Base-by-base conservation (phyloP, 1,140 invertebrate genomes). In the Teleogryllus occipitalis region DNA sequence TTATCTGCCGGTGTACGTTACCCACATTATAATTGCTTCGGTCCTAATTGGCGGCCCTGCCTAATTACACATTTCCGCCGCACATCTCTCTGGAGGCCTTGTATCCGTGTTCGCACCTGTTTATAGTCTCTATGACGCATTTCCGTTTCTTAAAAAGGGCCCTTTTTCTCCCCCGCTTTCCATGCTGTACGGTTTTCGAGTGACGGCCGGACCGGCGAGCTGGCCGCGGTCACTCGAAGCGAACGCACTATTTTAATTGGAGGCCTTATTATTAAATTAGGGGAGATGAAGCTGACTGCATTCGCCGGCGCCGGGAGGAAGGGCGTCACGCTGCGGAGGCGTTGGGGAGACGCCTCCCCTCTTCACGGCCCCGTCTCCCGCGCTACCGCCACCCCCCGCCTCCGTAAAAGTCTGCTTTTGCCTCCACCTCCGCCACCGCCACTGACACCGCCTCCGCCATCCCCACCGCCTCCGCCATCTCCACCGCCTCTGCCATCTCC, bases 81-180 rank as follows among this genome's bases (percentile, higher is more conserved):
- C 10, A 10, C 54, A 65, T 65, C 54, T 65, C 54, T 18, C 10
- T 7, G 54, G 54, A 65, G 54, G 18, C 54, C 54, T 65, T 65
- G 54, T 65, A 65, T 65, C 54, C 54, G 54, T 65, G 54, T 65
- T 65, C 54, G 54, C 54, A 65, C 54, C 54, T 65, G 54, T 65
- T 65, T 65, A 65, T 65, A 65, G 54, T 65, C 54, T 65, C 54
- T 65, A 65, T 65, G 54, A 65, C 54, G 54, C 54, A 65, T 65
- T 65, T 65, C 54, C 54, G 54, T 65, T 65, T 65, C 54, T 65
- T 65, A 65, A 65, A 65, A 65, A 65, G 54, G 10, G 54, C 10
- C 54, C 54, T 18, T 65, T 18, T 18, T 65, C 54, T 18, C 54
- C 54, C 54, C 54, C 1, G 18, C 54, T 65, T 18, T 65, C 54